Base-by-base conservation (phyloP, 92 coral and sea anemone genomes). In the Palythoa grandis region DNA sequence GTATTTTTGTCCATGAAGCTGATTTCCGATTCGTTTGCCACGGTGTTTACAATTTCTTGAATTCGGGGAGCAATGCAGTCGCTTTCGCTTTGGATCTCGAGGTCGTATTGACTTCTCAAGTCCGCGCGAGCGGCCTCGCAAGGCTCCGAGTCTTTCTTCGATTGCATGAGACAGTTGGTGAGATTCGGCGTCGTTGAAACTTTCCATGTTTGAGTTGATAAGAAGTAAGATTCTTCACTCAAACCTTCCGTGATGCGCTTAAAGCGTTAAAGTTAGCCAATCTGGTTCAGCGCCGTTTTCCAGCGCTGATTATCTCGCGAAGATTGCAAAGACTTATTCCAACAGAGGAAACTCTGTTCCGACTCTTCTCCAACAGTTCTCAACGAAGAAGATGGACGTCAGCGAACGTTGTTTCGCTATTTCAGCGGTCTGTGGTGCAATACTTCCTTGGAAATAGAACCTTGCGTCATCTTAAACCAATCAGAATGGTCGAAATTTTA, bases 351-450 rank as follows among this genome's bases (percentile, higher is more conserved):
- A 11, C 70, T 11, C 47, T 5, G 52, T 38, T 86, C 40, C 29
- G 82, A 77, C 52, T 63, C 66, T 47, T 23, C 11, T 29, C 73
- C 17, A 29, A 24, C 7, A 50, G 29, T 24, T 40, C 12, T 40
- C 82, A 39, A 52, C 25, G 63, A 3, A 47, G 70, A 78, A 79
- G 83, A n/a, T n/a, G 15, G 22, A 52, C 40, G 50, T 61, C 37
- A 0, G 1, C 69, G 7, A 24, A 12, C 0, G 13, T 11, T 69
- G 77, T 92, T 88, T 88, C 98, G 88, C 78, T 94, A 90, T 92
- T 94, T 94, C 86, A 82, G 70, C 52, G 11, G 56, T 11, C 90
- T 92, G 98, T 94, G 98, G 98, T 94, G 98, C 98, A 94, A 94
- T 92, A 74, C 73, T 66, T 22, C 22, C 47, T 74, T 80, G 60